Evolutionary conservation across 2,888 invertebrate genomes (phyloP), one percentile per base, ranked within the genome.

Genomic region (Melinaea menophilus): DNA sequence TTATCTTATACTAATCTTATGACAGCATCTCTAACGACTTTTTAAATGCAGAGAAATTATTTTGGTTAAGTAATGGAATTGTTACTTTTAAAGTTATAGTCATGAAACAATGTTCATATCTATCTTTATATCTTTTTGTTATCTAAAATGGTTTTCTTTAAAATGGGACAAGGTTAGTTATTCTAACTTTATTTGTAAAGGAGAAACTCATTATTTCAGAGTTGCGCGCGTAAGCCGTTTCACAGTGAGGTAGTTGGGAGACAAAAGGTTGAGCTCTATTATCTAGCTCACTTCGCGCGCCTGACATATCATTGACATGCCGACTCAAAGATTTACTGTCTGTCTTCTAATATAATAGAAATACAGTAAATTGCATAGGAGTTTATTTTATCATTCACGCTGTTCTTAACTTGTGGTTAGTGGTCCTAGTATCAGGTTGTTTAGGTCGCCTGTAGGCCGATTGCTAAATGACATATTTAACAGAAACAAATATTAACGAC

Each of bases 181-280:
- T 78, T 79, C 72, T 75, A 78, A 75, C 71, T 75, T 73, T 74
- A 73, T 76, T 76, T 74, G 75, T 78, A 73, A 78, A 77, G 75
- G 75, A 77, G 75, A 73, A 72, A 75, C 76, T 81, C 77, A 82
- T 83, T 81, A 84, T 80, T 78, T 76, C 71, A 71, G 72, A 68
- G 73, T 72, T 75, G 70, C 72, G 70, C 73, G 69, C 72, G 71
- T 71, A 73, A 73, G 73, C 71, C 73, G 73, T 73, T 76, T 62
- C 66, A 62, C 59, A 58, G 59, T 51, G 59, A 68, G 68, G 74
- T 76, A 74, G 73, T 69, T 74, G 70, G 72, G 67, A 75, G 74
- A 82, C 82, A 84, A 83, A 85, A 81, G 80, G 77, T 77, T 72
- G 75, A 76, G 70, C 72, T 78, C 73, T 73, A 83, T 83, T 82